Conservation (phyloP, 2,797 vertebrate species). For the Chelon labrosus region DNA sequence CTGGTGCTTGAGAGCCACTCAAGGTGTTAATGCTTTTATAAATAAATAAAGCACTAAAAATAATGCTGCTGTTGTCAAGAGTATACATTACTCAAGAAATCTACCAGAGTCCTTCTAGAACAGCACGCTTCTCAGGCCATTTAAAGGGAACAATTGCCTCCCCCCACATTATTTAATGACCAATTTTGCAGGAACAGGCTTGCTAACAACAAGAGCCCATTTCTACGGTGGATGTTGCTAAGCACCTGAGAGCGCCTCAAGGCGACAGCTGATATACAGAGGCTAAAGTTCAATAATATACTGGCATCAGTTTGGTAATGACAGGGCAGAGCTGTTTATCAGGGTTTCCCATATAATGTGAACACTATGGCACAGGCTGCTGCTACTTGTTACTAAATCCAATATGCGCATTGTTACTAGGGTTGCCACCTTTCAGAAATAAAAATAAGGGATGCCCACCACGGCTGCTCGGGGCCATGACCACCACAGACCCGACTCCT, state of each 20-base stretch:
- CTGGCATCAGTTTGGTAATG: conserved; percentile 37
- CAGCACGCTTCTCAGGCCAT: conserved; percentile 27
- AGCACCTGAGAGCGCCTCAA: conserved; percentile 33
- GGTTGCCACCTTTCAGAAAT: too few species aligned
- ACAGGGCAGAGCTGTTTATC: conserved; percentile 22
- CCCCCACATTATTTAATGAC: conserved; percentile 53
- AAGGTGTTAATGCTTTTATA: neutral
- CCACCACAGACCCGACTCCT: too few species aligned
- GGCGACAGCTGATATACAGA: conserved; percentile 33
- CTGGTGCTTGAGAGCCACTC: neutral
- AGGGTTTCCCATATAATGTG: too few species aligned
- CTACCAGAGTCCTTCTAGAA: conserved; percentile 15
- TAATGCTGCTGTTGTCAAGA: conserved; percentile 25
- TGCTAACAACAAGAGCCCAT: conserved; percentile 36
- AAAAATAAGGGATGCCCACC: too few species aligned
- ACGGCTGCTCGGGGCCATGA: too few species aligned
- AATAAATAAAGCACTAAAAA: conserved; percentile 18
- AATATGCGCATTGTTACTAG: too few species aligned
- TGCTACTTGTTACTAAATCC: too few species aligned
- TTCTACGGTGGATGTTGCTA: conserved; percentile 34
- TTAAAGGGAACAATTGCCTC: conserved; percentile 42
- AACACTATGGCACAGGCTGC: too few species aligned
- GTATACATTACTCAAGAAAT: conserved; percentile 22
- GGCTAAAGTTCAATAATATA: conserved; percentile 44
- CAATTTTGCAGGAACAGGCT: conserved; percentile 40